A percentile compares a stretch with the other conserved stretches of the same genome.
These are phyloP conservation scores for Eilema caniola DNA, from an alignment of 2,888 invertebrate genomes.

Conservation along the genomic window DNA sequence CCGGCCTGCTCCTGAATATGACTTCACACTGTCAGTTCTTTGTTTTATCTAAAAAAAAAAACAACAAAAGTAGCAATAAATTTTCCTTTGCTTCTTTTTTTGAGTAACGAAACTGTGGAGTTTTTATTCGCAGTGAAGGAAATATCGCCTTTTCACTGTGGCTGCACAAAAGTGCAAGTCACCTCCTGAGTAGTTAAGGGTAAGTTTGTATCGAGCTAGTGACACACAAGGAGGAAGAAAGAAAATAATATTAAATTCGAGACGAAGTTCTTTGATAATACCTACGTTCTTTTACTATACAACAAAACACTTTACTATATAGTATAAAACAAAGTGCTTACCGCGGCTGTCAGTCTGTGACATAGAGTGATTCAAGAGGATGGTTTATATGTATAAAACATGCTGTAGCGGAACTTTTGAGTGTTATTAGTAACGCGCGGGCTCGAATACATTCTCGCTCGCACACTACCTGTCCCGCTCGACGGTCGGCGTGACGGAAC, in stretches of 20 bases:
- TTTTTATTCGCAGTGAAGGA: slow-evolving; percentile 45
- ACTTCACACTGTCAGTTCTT: background rate
- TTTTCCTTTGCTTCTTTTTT: slow-evolving; percentile 14
- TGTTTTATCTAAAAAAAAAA: background rate
- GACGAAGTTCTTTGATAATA: too few species aligned
- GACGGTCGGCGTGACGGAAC: too few species aligned
- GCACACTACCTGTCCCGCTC: too few species aligned
- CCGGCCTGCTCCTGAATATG: background rate
- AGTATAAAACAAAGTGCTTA: too few species aligned
- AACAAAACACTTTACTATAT: too few species aligned
- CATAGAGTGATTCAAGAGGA: too few species aligned
- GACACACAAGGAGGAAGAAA: slow-evolving; percentile 44
- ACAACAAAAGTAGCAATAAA: background rate
- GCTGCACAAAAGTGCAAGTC: slow-evolving; percentile 72
- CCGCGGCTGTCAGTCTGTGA: too few species aligned
- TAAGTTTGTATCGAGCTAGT: slow-evolving; percentile 51
- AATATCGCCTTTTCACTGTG: slow-evolving; percentile 52
- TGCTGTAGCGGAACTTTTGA: too few species aligned
- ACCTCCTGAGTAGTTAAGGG: slow-evolving; percentile 70
- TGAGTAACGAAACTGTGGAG: slow-evolving; percentile 36
- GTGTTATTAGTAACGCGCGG: too few species aligned
- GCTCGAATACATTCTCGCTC: too few species aligned
- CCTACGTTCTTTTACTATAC: too few species aligned
- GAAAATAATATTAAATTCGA: background rate
- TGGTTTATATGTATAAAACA: too few species aligned